Evolutionary conservation across 2,113 vertebrate species (phyloP), one percentile per base, ranked within the genome.

Genomic region (Antennarius striatus): DNA sequence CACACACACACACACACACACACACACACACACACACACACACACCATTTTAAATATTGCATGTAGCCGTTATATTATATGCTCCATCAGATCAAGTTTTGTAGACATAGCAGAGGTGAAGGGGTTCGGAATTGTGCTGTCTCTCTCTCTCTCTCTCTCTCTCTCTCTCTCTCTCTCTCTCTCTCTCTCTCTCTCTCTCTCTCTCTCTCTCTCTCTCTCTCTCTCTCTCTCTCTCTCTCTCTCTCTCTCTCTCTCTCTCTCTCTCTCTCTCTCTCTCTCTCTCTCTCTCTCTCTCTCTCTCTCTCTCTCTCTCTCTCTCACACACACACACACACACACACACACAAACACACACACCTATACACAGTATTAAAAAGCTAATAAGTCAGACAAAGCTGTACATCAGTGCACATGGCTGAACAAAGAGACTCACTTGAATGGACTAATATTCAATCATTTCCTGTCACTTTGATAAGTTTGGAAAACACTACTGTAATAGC

Each of bases 381-480:
- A 89, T 89, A 88, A 84, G 79, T 87, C 76, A 74, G 54, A 83
- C 77, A 82, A 80, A 80, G 77, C 71, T 61, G 63, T 81, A 81
- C 63, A 80, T 62, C 68, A 71, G 49, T 73, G 75, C 84, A 86
- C 81, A 83, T 51, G 71, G 72, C 72, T 80, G 87, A 84, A 89
- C 82, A 88, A 84, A 85, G 71, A 77, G 81, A 85, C 80, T 86
- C 80, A 83, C 63, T 83, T 73, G 56, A 87, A 87, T 52, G 58
- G 61, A 52, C 86, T 84, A 88, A 89, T 86, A 89, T 89, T 89
- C 80, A 86, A 90, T 89, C 82, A 88, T 86, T 80, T 87, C 81
- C 74, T 87, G 86, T 86, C 88, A 81, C 82, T 85, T 86, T 90
- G 83, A 90, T 83, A 88, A 80, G 86, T 89, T 86, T 73, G 72